A percentile compares a stretch with the other conserved stretches of the same genome.
phyloP scores from a whole-genome alignment of 2,113 vertebrate genomes.

The Propithecus coquereli region DNA sequence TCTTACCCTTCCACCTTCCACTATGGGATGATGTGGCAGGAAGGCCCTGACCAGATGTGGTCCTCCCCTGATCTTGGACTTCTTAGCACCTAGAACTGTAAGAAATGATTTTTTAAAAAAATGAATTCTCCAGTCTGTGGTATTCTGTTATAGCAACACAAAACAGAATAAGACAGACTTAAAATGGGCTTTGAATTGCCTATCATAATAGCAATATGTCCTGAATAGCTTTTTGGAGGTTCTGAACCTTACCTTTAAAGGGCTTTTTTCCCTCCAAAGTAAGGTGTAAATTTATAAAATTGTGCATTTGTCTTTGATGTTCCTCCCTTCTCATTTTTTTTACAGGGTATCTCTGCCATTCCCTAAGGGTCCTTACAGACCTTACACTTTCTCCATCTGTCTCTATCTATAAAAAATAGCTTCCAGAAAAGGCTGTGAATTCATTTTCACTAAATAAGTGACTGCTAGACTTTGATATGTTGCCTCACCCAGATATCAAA shows the following conservation, averaged over 20 bases:
- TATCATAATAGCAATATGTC: neutral
- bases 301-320: neutral
- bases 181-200: neutral
- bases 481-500: neutral
- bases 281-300: neutral
- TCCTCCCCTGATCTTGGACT: neutral
- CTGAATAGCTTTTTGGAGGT: neutral
- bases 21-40: neutral
- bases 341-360: neutral
- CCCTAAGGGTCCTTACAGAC: neutral
- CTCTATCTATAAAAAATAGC: neutral
- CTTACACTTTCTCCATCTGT: neutral
- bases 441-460: neutral
- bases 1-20: neutral
- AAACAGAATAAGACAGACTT: neutral
- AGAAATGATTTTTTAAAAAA: neutral
- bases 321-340: neutral
- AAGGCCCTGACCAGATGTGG: neutral
- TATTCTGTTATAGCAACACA: neutral
- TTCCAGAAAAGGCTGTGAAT: neutral
- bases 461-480: neutral
- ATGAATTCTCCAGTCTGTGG: neutral
- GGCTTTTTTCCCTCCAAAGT: neutral
- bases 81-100: neutral
- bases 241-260: neutral